Conservation (phyloP, 2,888 invertebrate species). For the Plusia festucae region DNA sequence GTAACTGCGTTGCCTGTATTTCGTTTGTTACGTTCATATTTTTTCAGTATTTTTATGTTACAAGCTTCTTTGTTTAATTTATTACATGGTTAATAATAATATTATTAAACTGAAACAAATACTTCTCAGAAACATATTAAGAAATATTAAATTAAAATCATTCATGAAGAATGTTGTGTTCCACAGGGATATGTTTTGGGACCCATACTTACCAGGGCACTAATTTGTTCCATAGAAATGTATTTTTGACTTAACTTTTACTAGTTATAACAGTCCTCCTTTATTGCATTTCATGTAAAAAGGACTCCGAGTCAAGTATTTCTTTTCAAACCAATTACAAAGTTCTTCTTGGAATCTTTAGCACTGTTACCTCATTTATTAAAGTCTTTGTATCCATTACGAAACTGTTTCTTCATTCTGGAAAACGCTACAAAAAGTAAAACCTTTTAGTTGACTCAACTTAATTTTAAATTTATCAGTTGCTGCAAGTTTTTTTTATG, state of each 20-base stretch:
- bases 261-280: slow-evolving; percentile 4
- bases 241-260: background rate
- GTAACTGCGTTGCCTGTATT: background rate
- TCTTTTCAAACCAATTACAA: slow-evolving; percentile 47
- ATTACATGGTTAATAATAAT: background rate
- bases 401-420: slow-evolving; percentile 31
- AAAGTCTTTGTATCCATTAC: slow-evolving; percentile 43
- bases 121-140: too few relatives aligned
- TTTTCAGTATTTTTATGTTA: too few relatives aligned
- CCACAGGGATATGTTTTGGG: background rate
- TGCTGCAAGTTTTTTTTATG: slow-evolving; percentile 18
- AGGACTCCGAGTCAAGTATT: slow-evolving; percentile 32
- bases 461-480: slow-evolving; percentile 39
- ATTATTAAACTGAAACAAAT: background rate
- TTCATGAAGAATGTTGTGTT: background rate
- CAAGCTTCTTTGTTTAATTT: background rate
- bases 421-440: slow-evolving; percentile 36
- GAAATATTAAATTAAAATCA: background rate
- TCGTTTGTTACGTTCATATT: too few relatives aligned
- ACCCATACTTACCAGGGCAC: too few relatives aligned
- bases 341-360: slow-evolving; percentile 36
- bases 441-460: slow-evolving; percentile 33
- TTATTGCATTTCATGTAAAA: background rate
- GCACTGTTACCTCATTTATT: slow-evolving; percentile 47
- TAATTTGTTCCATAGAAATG: too few relatives aligned